phyloP scores from a whole-genome alignment of 2,113 vertebrate species.

The Gymnocephalus cernua region DNA sequence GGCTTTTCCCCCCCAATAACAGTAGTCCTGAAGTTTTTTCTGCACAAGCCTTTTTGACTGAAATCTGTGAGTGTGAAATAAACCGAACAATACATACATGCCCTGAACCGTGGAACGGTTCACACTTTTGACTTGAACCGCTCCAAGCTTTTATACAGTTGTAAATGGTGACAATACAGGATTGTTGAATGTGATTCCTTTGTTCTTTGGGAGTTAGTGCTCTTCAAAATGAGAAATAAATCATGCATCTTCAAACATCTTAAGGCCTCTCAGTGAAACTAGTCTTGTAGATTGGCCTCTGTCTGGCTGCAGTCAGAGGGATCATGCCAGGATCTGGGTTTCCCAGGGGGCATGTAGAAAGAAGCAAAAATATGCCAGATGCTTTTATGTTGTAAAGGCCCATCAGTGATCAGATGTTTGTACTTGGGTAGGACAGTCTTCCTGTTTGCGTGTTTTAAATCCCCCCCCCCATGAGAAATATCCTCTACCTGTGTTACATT shows the following conservation, averaged over 20 bases:
- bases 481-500: not conserved
- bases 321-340: not conserved
- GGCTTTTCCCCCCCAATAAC: too few relatives aligned
- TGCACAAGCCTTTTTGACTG: too few relatives aligned
- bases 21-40: too few relatives aligned
- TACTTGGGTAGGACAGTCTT: too few relatives aligned
- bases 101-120: too few relatives aligned
- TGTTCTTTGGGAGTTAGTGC: not conserved
- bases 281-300: not conserved
- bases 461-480: not conserved
- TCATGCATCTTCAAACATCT: not conserved
- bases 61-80: too few relatives aligned
- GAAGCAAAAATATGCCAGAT: too few relatives aligned
- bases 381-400: not conserved
- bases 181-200: not conserved
- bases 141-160: too few relatives aligned
- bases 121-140: too few relatives aligned
- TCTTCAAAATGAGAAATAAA: not conserved
- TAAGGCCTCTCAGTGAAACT: not conserved
- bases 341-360: too few relatives aligned
- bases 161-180: too few relatives aligned
- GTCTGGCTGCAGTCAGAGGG: not conserved
- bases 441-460: conserved; percentile 6
- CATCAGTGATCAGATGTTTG: not conserved
- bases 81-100: too few relatives aligned